phyloP scores from a whole-genome alignment of 2,888 invertebrate genomes.

The Embidobia sp. region DNA sequence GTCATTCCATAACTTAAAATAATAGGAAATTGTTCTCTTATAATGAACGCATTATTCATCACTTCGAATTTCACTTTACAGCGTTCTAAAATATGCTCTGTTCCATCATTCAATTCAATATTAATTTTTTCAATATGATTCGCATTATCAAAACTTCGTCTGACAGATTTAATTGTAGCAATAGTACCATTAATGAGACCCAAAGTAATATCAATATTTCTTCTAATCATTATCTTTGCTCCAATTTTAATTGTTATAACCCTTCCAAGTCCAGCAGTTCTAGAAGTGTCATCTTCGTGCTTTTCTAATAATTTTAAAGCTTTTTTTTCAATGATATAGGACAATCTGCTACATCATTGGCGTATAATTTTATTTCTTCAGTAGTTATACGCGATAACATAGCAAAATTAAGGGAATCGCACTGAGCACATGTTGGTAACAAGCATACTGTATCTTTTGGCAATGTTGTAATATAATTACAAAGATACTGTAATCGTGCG shows the following conservation, averaged over 20 bases:
- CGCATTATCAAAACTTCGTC: slow-evolving; percentile 5
- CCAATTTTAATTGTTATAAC: background rate
- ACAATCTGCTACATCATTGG: background rate
- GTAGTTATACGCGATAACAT: background rate
- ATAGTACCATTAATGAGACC: slow-evolving; percentile 70
- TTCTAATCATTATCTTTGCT: slow-evolving; percentile 66
- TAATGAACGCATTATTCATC: slow-evolving; percentile 4
- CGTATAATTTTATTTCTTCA: slow-evolving; percentile 2
- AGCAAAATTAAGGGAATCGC: too few species aligned
- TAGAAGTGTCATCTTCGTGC: too few species aligned
- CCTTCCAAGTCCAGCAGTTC: background rate
- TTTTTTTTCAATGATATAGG: too few species aligned
- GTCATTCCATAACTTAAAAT: slow-evolving; percentile 5
- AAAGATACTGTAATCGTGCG: too few species aligned
- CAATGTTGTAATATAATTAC: background rate
- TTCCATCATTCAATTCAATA: slow-evolving; percentile 50
- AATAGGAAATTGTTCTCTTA: slow-evolving; percentile 8
- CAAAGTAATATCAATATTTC: slow-evolving; percentile 42
- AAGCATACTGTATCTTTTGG: slow-evolving; percentile 11
- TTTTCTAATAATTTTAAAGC: too few species aligned
- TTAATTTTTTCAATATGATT: slow-evolving; percentile 48
- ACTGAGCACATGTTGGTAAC: slow-evolving; percentile 1
- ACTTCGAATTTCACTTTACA: slow-evolving; percentile 54
- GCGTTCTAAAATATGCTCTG: slow-evolving; percentile 52
- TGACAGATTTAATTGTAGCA: slow-evolving; percentile 55